Conservation (phyloP, 2,797 vertebrate species). For the Decapterus maruadsi region DNA sequence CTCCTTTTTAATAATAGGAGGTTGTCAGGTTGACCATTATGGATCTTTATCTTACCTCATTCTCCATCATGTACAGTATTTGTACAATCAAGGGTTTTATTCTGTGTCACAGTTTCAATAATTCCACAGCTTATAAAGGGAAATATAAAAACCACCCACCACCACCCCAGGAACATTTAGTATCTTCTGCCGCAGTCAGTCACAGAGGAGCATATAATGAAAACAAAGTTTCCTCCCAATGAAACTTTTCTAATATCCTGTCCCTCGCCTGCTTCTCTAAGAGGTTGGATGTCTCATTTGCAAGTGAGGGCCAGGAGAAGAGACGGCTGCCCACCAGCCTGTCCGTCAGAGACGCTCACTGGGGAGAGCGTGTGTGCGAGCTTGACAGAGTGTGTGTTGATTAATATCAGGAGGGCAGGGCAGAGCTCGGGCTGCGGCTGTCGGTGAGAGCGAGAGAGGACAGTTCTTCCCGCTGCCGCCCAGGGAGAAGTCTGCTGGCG, state of each 20-base stretch:
- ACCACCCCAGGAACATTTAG: conserved; percentile 6
- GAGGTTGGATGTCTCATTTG: conserved; percentile 80
- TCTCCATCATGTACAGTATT: background rate
- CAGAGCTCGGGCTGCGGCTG: conserved; percentile 76
- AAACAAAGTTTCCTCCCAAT: conserved; percentile 68
- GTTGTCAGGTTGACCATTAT: too few species aligned
- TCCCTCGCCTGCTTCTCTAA: conserved; percentile 61
- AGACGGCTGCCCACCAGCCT: conserved; percentile 76
- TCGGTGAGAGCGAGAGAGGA: conserved; percentile 78
- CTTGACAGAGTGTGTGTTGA: conserved; percentile 73
- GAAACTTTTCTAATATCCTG: conserved; percentile 77
- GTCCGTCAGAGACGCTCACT: conserved; percentile 72
- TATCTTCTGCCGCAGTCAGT: conserved; percentile 38
- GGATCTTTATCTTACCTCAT: background rate
- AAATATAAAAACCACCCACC: conserved; percentile 22
- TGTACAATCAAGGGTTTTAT: background rate
- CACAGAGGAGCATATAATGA: conserved; percentile 43
- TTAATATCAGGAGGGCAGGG: conserved; percentile 85
- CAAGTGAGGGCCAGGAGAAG: conserved; percentile 74
- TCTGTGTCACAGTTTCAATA: too few species aligned
- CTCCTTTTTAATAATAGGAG: background rate
- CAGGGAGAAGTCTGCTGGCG: conserved; percentile 84
- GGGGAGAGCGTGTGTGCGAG: conserved; percentile 62
- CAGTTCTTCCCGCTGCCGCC: conserved; percentile 84
- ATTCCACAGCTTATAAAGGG: too few species aligned